Evolutionary conservation across 2,113 vertebrate species (phyloP).

Genomic region (Acanthisitta chloris): DNA sequence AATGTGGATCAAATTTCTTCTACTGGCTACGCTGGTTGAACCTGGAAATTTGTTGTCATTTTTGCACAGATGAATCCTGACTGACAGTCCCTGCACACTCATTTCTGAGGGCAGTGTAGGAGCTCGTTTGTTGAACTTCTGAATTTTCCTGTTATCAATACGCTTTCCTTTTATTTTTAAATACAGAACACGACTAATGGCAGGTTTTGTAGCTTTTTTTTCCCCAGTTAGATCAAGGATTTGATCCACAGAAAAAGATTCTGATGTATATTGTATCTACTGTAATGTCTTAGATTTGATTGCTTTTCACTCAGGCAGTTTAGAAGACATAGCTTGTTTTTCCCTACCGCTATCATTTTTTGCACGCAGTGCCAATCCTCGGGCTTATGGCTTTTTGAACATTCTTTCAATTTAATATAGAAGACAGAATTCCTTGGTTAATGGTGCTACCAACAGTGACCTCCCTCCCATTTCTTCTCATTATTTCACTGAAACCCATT

Average conservation of each 20-base stretch:
- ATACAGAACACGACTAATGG: slow-evolving; percentile 76
- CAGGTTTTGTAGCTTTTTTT: slow-evolving; percentile 77
- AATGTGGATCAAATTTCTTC: slow-evolving; percentile 88
- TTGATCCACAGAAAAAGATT: slow-evolving; percentile 71
- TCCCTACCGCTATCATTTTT: slow-evolving; percentile 55
- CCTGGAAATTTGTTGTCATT: slow-evolving; percentile 82
- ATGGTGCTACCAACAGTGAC: slow-evolving; percentile 28
- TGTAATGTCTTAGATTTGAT: slow-evolving; percentile 63
- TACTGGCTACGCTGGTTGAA: slow-evolving; percentile 91
- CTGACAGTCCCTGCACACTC: slow-evolving; percentile 83
- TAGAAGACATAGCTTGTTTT: slow-evolving; percentile 71
- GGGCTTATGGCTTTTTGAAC: slow-evolving; percentile 83
- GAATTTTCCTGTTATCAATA: slow-evolving; percentile 48
- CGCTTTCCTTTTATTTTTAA: slow-evolving; percentile 43
- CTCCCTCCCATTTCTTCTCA: not conserved
- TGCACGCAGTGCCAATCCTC: slow-evolving; percentile 74
- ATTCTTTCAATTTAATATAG: slow-evolving; percentile 64
- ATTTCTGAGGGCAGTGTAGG: slow-evolving; percentile 78
- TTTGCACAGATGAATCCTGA: slow-evolving; percentile 87
- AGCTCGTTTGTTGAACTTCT: slow-evolving; percentile 41
- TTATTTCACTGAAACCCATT: slow-evolving; percentile 52
- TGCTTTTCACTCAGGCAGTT: slow-evolving; percentile 79
- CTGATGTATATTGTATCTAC: slow-evolving; percentile 54
- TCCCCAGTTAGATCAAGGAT: slow-evolving; percentile 61
- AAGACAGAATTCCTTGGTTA: slow-evolving; percentile 66